A percentile compares a stretch with the other conserved stretches of the same genome.
phyloP scores from a whole-genome alignment of 2,888 invertebrate species.

The Monoplex corrugatus region DNA sequence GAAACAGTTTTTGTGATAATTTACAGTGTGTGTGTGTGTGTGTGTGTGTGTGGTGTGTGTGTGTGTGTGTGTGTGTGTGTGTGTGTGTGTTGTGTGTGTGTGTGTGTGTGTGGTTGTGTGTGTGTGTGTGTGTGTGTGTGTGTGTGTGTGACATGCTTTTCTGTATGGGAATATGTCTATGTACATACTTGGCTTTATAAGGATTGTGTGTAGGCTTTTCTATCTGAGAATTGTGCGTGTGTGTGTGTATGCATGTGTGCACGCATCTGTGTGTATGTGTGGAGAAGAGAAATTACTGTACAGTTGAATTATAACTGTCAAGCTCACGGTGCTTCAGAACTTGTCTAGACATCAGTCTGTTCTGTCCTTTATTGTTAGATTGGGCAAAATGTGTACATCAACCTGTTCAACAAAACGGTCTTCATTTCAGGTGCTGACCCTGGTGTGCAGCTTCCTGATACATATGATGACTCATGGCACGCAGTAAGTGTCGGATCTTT shows the following conservation, averaged over 20 bases:
- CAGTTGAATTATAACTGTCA: no score
- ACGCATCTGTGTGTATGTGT: not conserved
- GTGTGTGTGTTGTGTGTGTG: not conserved
- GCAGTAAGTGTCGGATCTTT: not conserved
- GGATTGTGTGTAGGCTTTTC: not conserved
- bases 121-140: not conserved
- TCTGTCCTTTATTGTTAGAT: no score
- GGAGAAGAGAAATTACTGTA: no score
- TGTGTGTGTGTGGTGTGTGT: not conserved
- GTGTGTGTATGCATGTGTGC: not conserved
- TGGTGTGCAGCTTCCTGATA: not conserved
- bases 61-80: not conserved
- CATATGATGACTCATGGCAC: constrained; percentile 6
- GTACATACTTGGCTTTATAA: no score
- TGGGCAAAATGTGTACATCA: not conserved
- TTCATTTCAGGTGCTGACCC: constrained; percentile 22
- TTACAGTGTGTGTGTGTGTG: no score
- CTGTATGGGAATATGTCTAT: not conserved
- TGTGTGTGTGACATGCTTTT: not conserved
- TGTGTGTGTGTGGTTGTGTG: not conserved
- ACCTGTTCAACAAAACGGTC: no score
- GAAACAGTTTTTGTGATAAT: no score
- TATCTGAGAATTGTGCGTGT: not conserved
- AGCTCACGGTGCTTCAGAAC: no score
- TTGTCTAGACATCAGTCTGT: no score